Base-by-base conservation (phyloP, 2,888 invertebrate species). In the Monoplex corrugatus region DNA sequence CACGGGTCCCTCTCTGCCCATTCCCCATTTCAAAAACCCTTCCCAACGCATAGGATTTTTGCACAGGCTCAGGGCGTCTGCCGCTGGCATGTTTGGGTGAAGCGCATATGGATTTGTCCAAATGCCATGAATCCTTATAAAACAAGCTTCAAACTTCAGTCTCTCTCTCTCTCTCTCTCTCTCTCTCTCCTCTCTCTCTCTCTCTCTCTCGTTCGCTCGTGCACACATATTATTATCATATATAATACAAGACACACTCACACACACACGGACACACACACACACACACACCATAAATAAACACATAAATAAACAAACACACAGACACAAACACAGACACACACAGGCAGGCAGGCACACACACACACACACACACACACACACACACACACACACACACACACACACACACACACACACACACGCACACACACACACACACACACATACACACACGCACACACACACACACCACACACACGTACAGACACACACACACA, bases 121-220 rank as follows among this genome's bases (percentile, higher is more conserved):
- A n/a, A n/a, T n/a, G n/a, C n/a, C n/a, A n/a, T n/a, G n/a, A n/a
- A n/a, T n/a, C n/a, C n/a, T n/a, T n/a, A n/a, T n/a, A n/a, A n/a
- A n/a, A n/a, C n/a, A n/a, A n/a, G 19, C 50, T 19, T 50, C 10
- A 50, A 50, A 19, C 75, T 75, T 19, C 6, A 68, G 6, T 6
- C 6, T 28, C 35, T 19, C 35, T 3, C 40, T 80, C 80, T 80
- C 80, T 80, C 80, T 80, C 72, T 72, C 72, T 72, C 72, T 72
- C 72, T 72, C 72, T 72, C 72, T 72, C 72, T 72, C 72, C 72
- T 72, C 75, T 75, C 75, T 35, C 75, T 75, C 38, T 38, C 75
- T 72, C 72, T 32, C 72, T 72, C 72, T 72, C 72, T 72, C 13
- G 50, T 19, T 13, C 13, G 50, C 23, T 13, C 50, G 50, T 50